Percentiles rank a stretch among this genome's conserved stretches.
Evolutionary conservation across 2,113 vertebrate species (phyloP).

Genomic region (Paraplagusia blochii): DNA sequence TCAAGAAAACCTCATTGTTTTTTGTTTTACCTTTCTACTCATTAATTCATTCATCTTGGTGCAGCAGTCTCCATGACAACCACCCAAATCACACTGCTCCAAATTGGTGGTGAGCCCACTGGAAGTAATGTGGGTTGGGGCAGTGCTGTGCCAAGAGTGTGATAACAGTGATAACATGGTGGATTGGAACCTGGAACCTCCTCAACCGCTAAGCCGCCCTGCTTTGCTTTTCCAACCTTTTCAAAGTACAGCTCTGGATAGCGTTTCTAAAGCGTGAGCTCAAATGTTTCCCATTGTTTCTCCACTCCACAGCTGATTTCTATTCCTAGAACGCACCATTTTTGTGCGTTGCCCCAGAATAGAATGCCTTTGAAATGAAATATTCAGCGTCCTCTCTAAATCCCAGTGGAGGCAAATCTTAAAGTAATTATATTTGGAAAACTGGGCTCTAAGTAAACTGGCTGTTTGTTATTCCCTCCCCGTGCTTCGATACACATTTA

Average conservation of each 20-base stretch:
- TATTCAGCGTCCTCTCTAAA: background rate
- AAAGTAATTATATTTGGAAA: slow-evolving; percentile 1
- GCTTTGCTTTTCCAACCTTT: too few species aligned
- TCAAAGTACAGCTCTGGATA: background rate
- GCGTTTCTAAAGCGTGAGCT: background rate
- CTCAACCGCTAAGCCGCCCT: too few species aligned
- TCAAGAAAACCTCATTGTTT: too few species aligned
- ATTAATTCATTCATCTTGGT: too few species aligned
- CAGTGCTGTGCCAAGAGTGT: too few species aligned
- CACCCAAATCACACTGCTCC: too few species aligned
- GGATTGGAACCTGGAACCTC: too few species aligned
- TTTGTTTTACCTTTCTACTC: too few species aligned
- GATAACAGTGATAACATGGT: too few species aligned
- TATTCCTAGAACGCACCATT: background rate
- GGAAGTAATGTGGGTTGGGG: too few species aligned
- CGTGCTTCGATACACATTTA: background rate
- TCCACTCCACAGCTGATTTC: background rate
- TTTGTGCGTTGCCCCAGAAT: background rate
- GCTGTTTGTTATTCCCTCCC: background rate
- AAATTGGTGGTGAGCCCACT: too few species aligned
- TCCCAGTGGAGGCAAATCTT: slow-evolving; percentile 1
- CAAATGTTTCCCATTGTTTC: background rate
- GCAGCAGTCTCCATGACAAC: too few species aligned
- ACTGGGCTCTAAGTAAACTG: background rate
- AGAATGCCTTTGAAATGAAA: background rate